These are phyloP conservation scores for Oreortyx pictus DNA, from an alignment of 2,797 vertebrate genomes.

Conservation along the genomic window DNA sequence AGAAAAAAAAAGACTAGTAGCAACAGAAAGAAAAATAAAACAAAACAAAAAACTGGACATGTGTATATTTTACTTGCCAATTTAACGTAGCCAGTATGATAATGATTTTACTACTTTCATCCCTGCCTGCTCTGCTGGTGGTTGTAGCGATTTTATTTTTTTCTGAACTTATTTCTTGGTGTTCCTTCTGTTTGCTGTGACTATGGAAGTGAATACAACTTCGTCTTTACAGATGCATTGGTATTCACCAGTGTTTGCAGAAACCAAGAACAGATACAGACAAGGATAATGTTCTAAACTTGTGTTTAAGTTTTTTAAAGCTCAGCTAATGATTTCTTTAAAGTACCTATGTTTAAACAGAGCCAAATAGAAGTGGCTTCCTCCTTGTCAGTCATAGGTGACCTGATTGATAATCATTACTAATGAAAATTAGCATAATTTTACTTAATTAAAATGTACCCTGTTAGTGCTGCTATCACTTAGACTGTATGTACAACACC, in stretches of 20 bases:
- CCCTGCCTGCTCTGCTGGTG: neutral
- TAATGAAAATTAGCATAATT: neutral
- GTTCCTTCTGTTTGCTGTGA: neutral
- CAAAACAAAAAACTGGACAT: too few relatives aligned
- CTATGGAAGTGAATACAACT: neutral
- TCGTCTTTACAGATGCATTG: neutral
- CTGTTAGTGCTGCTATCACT: neutral
- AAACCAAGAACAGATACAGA: neutral
- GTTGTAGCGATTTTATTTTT: neutral
- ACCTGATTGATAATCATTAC: neutral
- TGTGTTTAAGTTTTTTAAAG: neutral
- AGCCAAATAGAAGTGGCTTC: neutral
- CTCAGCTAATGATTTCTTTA: neutral
- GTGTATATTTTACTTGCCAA: neutral
- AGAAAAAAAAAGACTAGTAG: neutral
- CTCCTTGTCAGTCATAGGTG: neutral
- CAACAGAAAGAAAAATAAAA: neutral
- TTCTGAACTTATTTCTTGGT: neutral
- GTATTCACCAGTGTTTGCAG: rapidly evolving
- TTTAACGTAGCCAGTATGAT: neutral
- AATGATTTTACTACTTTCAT: neutral
- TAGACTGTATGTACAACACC: neutral
- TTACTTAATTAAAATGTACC: neutral
- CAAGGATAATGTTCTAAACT: neutral
- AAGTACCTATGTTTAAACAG: neutral